phyloP scores from a whole-genome alignment of 2,797 vertebrate species.

The Leucoraja ocellata region DNA sequence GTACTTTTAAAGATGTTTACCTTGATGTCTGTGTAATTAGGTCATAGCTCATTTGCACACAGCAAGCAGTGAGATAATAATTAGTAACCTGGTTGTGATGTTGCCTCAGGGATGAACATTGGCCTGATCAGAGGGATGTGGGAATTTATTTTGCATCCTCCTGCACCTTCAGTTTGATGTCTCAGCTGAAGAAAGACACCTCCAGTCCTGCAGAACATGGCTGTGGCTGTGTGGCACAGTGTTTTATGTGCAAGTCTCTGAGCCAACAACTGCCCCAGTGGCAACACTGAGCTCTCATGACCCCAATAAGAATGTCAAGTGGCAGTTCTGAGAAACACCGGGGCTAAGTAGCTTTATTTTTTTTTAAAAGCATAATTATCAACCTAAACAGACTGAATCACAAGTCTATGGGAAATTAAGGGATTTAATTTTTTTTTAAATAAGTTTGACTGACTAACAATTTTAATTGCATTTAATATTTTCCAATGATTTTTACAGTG shows the following conservation, averaged over 20 bases:
- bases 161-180: not conserved
- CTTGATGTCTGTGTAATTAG: not conserved
- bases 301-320: not conserved
- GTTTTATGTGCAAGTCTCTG: not conserved
- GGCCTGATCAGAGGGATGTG: not conserved
- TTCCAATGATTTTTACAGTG: constrained; percentile 54
- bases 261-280: not conserved
- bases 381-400: not conserved
- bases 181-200: not conserved
- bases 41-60: not conserved
- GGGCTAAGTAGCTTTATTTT: not conserved
- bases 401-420: not conserved
- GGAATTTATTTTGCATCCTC: not conserved
- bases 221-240: not conserved
- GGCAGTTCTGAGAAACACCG: not conserved
- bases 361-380: not conserved
- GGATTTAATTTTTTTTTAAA: not conserved
- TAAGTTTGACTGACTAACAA: not conserved
- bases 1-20: not conserved
- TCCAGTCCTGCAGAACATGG: not conserved
- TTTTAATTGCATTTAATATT: not conserved
- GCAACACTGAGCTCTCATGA: not conserved
- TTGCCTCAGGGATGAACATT: not conserved
- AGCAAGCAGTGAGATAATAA: not conserved
- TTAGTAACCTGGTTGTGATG: not conserved